phyloP scores from a whole-genome alignment of 2,113 vertebrate species.

The Drymodes brunneopygia region DNA sequence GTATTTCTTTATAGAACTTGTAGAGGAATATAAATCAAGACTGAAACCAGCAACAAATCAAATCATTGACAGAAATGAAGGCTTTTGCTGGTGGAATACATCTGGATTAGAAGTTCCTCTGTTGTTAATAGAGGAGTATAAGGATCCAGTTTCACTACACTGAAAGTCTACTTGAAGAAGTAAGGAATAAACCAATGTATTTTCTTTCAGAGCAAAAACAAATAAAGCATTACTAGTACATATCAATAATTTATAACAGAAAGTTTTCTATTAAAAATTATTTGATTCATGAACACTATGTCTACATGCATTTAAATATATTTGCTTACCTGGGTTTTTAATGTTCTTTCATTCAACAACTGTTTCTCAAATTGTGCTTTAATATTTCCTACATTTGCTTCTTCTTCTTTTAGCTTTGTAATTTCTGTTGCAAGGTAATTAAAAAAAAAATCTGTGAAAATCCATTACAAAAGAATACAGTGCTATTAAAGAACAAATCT shows the following conservation, averaged over 20 bases:
- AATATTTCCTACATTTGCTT: constrained; percentile 80
- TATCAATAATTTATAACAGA: neutral
- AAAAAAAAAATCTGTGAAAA: neutral
- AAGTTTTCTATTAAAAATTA: neutral
- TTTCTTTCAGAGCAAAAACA: neutral
- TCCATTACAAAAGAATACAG: neutral
- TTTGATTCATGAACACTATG: neutral
- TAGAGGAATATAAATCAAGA: neutral
- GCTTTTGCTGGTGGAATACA: neutral
- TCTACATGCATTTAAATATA: neutral
- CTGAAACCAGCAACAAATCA: neutral
- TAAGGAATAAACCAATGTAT: rapidly evolving
- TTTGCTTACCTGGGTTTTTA: constrained; percentile 89
- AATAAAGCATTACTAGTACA: neutral
- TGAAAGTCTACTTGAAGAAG: neutral
- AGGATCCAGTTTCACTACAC: neutral
- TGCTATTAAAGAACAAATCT: neutral
- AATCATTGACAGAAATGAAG: neutral
- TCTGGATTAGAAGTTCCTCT: neutral
- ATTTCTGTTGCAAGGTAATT: constrained; percentile 74
- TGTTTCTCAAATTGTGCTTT: constrained; percentile 92
- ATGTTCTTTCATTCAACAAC: constrained; percentile 88
- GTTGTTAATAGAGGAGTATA: neutral
- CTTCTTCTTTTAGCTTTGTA: constrained; percentile 82
- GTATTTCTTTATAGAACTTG: neutral